phyloP scores from a whole-genome alignment of 2,113 vertebrate species.

The Herpetotheres cachinnans region DNA sequence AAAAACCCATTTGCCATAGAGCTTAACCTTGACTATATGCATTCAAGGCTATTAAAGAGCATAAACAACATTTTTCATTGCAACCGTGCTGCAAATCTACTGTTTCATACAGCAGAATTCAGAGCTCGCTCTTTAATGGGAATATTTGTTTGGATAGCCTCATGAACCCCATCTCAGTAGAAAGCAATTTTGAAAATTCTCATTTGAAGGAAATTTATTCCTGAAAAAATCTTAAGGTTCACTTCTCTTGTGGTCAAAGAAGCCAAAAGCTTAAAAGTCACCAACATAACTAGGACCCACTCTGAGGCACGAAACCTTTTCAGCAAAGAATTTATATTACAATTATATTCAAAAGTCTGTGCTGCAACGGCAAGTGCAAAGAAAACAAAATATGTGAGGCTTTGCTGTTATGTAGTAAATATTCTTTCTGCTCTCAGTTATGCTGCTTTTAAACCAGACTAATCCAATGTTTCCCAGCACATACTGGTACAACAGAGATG shows the following conservation, averaged over 20 bases:
- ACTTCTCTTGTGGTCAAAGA: neutral
- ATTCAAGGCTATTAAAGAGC: neutral
- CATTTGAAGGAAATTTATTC: neutral
- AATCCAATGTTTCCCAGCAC: neutral
- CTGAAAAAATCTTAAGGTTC: neutral
- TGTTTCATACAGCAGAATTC: neutral
- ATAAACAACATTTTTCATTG: neutral
- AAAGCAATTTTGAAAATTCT: neutral
- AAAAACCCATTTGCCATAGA: neutral
- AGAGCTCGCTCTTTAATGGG: neutral
- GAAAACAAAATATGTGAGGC: neutral
- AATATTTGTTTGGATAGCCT: neutral
- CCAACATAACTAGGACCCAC: neutral
- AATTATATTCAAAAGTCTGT: neutral
- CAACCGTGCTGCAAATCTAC: neutral
- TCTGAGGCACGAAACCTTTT: neutral
- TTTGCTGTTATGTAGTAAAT: neutral
- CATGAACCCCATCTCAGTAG: neutral
- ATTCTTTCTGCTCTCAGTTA: neutral
- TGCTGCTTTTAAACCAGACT: neutral
- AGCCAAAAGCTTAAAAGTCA: neutral
- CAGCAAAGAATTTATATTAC: neutral
- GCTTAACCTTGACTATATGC: neutral
- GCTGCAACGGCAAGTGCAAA: neutral
- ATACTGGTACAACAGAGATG: neutral